Evolutionary conservation across 2,888 invertebrate species (phyloP).

Genomic region (Drosophila prolongata): DNA sequence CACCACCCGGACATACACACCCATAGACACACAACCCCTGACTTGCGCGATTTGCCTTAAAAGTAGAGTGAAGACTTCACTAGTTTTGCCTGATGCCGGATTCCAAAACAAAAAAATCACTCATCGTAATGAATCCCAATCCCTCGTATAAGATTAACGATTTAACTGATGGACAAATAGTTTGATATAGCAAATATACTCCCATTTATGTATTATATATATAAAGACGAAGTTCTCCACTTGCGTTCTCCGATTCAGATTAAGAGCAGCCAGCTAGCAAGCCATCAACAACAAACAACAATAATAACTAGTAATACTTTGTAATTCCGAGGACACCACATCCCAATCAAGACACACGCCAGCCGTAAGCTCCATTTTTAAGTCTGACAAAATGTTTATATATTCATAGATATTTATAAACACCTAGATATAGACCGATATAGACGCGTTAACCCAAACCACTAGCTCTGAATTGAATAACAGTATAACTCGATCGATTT

Average conservation of each 20-base stretch:
- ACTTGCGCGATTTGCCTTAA: slow-evolving; percentile 71
- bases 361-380: slow-evolving; percentile 69
- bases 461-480: slow-evolving; percentile 39
- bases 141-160: slow-evolving; percentile 1
- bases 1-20: background rate
- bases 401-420: slow-evolving; percentile 38
- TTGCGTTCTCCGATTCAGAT: slow-evolving; percentile 14
- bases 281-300: slow-evolving; percentile 27
- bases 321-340: slow-evolving; percentile 39
- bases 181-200: slow-evolving; percentile 16
- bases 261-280: slow-evolving; percentile 38
- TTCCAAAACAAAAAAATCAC: background rate
- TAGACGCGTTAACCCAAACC: slow-evolving; percentile 25
- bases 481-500: slow-evolving; percentile 32
- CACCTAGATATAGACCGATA: slow-evolving; percentile 22
- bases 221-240: slow-evolving; percentile 7
- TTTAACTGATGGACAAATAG: background rate
- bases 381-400: slow-evolving; percentile 63
- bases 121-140: slow-evolving; percentile 6
- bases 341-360: slow-evolving; percentile 41
- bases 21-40: slow-evolving; percentile 23
- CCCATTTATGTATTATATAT: slow-evolving; percentile 18
- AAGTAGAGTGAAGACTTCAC: slow-evolving; percentile 42
- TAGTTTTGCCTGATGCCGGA: slow-evolving; percentile 35
- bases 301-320: slow-evolving; percentile 24